A percentile compares a stretch with the other conserved stretches of the same genome.
Evolutionary conservation across 2,113 vertebrate species (phyloP).

Genomic region (Caranx ignobilis): DNA sequence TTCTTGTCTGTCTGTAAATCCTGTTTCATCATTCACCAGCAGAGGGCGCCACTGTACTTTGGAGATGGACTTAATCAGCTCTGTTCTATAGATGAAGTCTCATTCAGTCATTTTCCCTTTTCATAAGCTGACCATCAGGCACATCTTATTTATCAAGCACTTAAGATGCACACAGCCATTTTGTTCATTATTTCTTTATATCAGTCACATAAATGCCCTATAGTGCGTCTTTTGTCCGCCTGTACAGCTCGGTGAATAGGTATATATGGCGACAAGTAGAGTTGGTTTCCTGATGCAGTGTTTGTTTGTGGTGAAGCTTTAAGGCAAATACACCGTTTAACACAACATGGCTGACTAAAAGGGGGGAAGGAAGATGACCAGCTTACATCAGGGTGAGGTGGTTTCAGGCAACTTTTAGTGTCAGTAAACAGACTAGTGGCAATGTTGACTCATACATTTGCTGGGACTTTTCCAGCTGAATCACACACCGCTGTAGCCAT

Average conservation of each 20-base stretch:
- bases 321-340: conserved; percentile 7
- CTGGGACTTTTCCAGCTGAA: conserved; percentile 60
- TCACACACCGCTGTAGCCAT: conserved; percentile 30
- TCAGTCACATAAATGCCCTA: not conserved
- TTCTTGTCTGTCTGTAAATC: not conserved
- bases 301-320: not conserved
- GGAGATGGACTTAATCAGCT: not conserved
- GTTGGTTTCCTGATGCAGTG: not conserved
- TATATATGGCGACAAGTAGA: not conserved
- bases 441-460: conserved; percentile 66
- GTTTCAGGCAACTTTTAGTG: conserved; percentile 50
- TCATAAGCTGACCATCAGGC: conserved; percentile 8
- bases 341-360: conserved; percentile 14
- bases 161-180: not conserved
- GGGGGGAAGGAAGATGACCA: conserved; percentile 36
- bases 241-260: not conserved
- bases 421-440: conserved; percentile 67
- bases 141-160: not conserved
- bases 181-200: not conserved
- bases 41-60: conserved; percentile 55
- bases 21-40: conserved; percentile 44
- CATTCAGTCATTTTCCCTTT: not conserved
- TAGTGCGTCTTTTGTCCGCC: not conserved
- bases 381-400: conserved; percentile 52
- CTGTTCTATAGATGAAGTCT: conserved; percentile 16